Evolutionary conservation across 1,140 invertebrate species (phyloP).

Genomic region (Bursaphelenchus mucronatus): DNA sequence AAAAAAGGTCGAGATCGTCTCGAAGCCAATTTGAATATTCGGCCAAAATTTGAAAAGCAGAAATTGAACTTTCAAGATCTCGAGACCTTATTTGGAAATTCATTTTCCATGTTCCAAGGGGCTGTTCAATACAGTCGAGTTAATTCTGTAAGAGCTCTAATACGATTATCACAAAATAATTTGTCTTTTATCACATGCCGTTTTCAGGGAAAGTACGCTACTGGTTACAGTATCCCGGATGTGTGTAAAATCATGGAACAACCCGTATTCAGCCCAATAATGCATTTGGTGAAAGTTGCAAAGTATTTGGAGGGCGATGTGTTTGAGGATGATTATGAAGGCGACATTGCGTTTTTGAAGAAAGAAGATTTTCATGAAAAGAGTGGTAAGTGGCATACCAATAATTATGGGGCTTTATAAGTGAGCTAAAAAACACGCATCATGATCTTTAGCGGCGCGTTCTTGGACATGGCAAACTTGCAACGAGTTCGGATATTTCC

Average conservation of each 20-base stretch:
- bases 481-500: slow-evolving; percentile 88
- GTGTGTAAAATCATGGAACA: slow-evolving; percentile 27
- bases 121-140: slow-evolving; percentile 24
- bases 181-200: no score
- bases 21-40: neutral
- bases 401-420: neutral
- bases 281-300: slow-evolving; percentile 21
- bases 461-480: slow-evolving; percentile 86
- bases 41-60: neutral
- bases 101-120: slow-evolving; percentile 16
- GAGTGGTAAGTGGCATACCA: neutral
- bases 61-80: neutral
- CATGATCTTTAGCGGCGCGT: neutral
- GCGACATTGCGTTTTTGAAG: neutral
- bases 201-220: slow-evolving; percentile 15
- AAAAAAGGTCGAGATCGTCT: slow-evolving; percentile 21
- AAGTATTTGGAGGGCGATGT: slow-evolving; percentile 14
- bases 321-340: no score
- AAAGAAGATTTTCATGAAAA: slow-evolving; percentile 12
- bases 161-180: neutral
- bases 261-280: slow-evolving; percentile 15
- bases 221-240: slow-evolving; percentile 18
- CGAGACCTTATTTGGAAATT: slow-evolving; percentile 7
- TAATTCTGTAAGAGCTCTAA: slow-evolving; percentile 15
- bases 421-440: no score